Conservation (phyloP, 1,140 invertebrate species). For the Habropoda laboriosa region DNA sequence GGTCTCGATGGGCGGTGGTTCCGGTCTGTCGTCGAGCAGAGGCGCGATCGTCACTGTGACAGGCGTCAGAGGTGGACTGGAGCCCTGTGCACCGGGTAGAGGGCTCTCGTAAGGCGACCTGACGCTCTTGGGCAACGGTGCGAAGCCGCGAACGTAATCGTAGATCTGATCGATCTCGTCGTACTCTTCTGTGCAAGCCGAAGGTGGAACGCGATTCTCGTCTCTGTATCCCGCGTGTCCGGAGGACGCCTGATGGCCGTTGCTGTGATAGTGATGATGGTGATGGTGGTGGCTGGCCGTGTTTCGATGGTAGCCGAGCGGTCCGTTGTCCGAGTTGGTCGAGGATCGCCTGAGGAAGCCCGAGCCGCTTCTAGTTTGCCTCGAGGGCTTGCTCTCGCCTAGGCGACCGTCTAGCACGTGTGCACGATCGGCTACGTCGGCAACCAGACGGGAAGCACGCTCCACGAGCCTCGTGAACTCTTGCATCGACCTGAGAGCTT, state of each 20-base stretch:
- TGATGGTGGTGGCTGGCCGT: constrained; percentile 72
- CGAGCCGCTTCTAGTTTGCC: constrained; percentile 72
- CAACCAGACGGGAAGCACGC: constrained; percentile 89
- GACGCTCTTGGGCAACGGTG: constrained; percentile 92
- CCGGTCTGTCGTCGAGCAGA: constrained; percentile 86
- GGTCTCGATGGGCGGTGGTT: constrained; percentile 94
- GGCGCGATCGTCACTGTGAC: constrained; percentile 77
- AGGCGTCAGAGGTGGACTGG: constrained; percentile 72
- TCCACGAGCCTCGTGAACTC: constrained; percentile 92
- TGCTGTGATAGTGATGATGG: constrained; percentile 71
- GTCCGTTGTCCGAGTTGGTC: constrained; percentile 87
- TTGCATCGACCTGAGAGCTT: constrained; percentile 89
- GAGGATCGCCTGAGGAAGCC: constrained; percentile 84
- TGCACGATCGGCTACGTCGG: constrained; percentile 92
- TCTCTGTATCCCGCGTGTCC: constrained; percentile 77
- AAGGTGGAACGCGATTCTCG: constrained; percentile 81
- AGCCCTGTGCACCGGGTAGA: constrained; percentile 29
- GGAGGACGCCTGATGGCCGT: constrained; percentile 58
- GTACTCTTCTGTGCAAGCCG: constrained; percentile 89
- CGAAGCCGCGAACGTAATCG: constrained; percentile 95
- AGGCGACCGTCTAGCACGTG: constrained; percentile 89
- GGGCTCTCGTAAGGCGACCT: constrained; percentile 85
- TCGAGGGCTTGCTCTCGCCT: constrained; percentile 84
- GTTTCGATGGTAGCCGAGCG: constrained; percentile 74
- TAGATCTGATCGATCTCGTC: constrained; percentile 99